These are phyloP conservation scores for Taxidea taxus DNA, from an alignment of 2,113 vertebrate species.

Conservation along the genomic window DNA sequence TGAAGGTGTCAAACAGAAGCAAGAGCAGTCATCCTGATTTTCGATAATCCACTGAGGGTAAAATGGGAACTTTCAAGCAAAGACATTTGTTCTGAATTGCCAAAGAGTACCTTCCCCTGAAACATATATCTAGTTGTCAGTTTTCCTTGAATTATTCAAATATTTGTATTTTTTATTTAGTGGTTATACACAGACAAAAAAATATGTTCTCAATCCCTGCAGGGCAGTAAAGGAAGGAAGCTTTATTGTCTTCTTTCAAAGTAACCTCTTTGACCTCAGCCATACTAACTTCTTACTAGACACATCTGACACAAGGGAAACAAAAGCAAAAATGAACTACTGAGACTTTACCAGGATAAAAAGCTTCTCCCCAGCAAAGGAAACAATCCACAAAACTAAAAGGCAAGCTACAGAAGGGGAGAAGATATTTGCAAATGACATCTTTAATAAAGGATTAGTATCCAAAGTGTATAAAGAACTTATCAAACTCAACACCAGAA, in stretches of 20 bases:
- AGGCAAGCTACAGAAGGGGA: not conserved
- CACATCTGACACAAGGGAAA: not conserved
- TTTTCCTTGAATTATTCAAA: slow-evolving; percentile 2
- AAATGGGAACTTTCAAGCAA: not conserved
- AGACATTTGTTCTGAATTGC: not conserved
- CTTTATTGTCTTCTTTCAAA: not conserved
- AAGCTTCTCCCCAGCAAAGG: not conserved
- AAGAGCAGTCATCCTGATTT: not conserved
- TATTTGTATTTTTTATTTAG: not conserved
- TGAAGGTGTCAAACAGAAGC: not conserved
- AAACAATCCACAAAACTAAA: not conserved
- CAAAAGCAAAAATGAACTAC: not conserved
- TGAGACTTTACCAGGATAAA: not conserved
- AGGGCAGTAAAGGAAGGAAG: not conserved
- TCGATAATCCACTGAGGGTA: accelerated
- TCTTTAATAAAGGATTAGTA: not conserved
- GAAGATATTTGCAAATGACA: not conserved
- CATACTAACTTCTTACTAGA: not conserved
- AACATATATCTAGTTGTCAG: not conserved
- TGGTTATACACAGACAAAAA: not conserved
- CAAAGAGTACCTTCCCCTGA: not conserved
- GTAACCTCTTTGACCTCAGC: not conserved
- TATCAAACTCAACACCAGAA: not conserved
- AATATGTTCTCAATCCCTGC: not conserved
- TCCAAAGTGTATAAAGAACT: not conserved